Evolutionary conservation across 2,888 invertebrate genomes (phyloP), one percentile per base, ranked within the genome.

Genomic region (Branchinecta sandiegonensis): DNA sequence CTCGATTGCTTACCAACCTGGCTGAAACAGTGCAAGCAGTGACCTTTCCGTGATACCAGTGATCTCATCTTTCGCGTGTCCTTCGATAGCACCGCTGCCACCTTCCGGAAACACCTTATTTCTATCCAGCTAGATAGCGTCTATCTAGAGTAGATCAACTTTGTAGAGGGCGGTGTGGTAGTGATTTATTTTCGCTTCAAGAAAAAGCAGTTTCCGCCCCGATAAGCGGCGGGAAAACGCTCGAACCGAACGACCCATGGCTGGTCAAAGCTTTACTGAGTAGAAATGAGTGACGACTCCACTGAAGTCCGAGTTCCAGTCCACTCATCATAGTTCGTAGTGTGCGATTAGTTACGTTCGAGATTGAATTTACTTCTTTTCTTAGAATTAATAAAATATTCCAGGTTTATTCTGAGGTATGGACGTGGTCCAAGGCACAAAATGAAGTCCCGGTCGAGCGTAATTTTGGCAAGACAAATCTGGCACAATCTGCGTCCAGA

Each of bases 211-310:
- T 14, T 17, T n/a, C 17, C 56, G 14, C 56, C 56, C 56, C 56
- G 56, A 56, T 56, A 56, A 14, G 56, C 14, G 56, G 56, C 56
- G 17, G 56, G 56, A 14, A 10, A 37, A 17, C 14, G 56, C 17
- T 14, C 17, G 56, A 56, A 56, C 56, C 56, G 56, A 56, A 56
- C 56, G 56, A 56, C 56, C 56, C 14, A 56, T 17, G 56, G 17
- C 56, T 56, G 56, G 56, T 56, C 56, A 56, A 56, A 56, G 56
- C 56, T 56, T 56, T 56, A 56, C 56, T 5, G 9, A 56, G 56
- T 56, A 56, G 56, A 56, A 14, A 17, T 17, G 56, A 56, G 56
- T 56, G 56, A 56, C 56, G 56, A 56, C 56, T 56, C 56, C 56
- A 14, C 17, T 8, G 17, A 56, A 14, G 17, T 14, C 17, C 56